Percentiles rank a stretch among this genome's conserved stretches.
Evolutionary conservation across 2,797 vertebrate species (phyloP).

Genomic region (Poeciliopsis infans): DNA sequence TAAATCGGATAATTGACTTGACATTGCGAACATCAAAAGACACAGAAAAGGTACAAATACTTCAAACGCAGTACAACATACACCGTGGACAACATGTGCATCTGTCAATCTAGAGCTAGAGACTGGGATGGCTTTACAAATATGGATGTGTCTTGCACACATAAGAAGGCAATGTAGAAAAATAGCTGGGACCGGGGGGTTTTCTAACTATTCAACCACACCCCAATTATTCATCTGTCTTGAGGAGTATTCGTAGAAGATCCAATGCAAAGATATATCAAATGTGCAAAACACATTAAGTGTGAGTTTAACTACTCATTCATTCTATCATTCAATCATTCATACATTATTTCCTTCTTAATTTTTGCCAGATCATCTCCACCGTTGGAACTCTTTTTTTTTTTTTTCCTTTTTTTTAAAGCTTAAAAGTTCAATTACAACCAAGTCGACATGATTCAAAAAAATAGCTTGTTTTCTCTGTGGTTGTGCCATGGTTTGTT

Average conservation of each 20-base stretch:
- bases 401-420: constrained; percentile 82
- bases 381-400: constrained; percentile 61
- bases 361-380: constrained; percentile 70
- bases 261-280: constrained; percentile 98
- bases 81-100: constrained; percentile 91
- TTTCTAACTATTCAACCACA: constrained; percentile 85
- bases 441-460: constrained; percentile 95
- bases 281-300: constrained; percentile 99
- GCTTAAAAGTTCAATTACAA: constrained; percentile 98
- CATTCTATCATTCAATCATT: constrained; percentile 77
- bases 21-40: constrained; percentile 94
- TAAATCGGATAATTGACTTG: constrained; percentile 89
- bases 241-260: constrained; percentile 94
- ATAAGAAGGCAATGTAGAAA: constrained; percentile 99
- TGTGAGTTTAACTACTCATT: constrained; percentile 87
- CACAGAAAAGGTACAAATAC: constrained; percentile 89
- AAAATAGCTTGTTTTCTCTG: constrained; percentile 92
- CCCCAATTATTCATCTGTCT: constrained; percentile 96
- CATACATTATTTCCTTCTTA: constrained; percentile 73
- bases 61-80: constrained; percentile 87
- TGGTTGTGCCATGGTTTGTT: constrained; percentile 93
- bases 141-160: constrained; percentile 97
- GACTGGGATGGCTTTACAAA: constrained; percentile 99
- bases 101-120: constrained; percentile 92
- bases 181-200: constrained; percentile 89